Percentiles rank a stretch among this genome's conserved stretches.
Evolutionary conservation across 2,113 vertebrate genomes (phyloP).

Genomic region (Laterallus jamaicensis): DNA sequence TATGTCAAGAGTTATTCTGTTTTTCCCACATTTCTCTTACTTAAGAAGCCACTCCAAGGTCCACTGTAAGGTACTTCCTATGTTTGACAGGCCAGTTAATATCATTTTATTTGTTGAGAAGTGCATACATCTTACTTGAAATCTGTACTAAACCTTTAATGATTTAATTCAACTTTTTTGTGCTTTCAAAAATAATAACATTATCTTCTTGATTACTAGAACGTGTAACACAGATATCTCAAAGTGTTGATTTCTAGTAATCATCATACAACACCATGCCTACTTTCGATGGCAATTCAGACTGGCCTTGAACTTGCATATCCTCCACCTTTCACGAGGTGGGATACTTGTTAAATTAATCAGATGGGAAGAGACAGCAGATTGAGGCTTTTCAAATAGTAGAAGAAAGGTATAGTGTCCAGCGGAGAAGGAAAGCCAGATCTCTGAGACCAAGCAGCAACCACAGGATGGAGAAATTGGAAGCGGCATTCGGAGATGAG

Average conservation of each 20-base stretch:
- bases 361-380: not conserved
- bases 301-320: not conserved
- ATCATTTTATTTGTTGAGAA: not conserved
- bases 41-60: not conserved
- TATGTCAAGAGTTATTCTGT: not conserved
- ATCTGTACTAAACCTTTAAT: not conserved
- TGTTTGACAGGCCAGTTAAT: not conserved
- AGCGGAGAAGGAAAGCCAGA: not conserved
- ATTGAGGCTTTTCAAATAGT: not conserved
- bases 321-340: not conserved
- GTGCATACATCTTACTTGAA: not conserved
- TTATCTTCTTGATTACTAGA: not conserved
- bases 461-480: not conserved
- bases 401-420: not conserved
- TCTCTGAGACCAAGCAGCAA: not conserved
- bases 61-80: not conserved
- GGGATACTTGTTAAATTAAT: constrained; percentile 4
- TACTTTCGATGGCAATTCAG: not conserved
- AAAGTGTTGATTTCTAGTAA: not conserved
- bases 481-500: constrained; percentile 6
- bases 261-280: not conserved
- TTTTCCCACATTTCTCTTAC: not conserved
- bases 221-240: not conserved
- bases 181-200: not conserved
- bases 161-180: not conserved